Base-by-base conservation (phyloP, 2,888 invertebrate genomes). In the Hofmannophila pseudospretella region DNA sequence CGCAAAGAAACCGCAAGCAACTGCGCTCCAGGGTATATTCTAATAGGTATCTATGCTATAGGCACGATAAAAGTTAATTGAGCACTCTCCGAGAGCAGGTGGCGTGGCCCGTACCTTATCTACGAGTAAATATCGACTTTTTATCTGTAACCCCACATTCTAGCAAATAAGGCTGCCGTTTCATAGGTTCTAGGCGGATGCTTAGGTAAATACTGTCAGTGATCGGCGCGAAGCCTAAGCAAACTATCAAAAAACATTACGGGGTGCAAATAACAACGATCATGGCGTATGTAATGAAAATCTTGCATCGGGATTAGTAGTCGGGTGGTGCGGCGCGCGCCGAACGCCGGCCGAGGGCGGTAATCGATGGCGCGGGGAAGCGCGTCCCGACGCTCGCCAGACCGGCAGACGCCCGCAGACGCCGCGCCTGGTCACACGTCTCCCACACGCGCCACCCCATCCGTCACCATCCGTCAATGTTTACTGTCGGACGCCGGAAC, bases 391-490 rank as follows among this genome's bases (percentile, higher is more conserved):
- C 84, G 84, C 85, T 84, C 88, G 69, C 60, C 75, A 85, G 89
- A 88, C 88, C 85, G 79, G 78, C 88, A 88, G 88, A 89, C 89
- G 88, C 85, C 88, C 77, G 79, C 81, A 63, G 88, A 86, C 67
- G 82, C 70, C 87, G 61, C 79, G 78, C 57, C 88, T 57, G 74
- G 61, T 49, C 70, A 64, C 72, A 79, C 77, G 78, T 67, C 63
- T 63, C 60, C 54, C 60, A 58, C 66, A 54, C 70, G 71, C 68
- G 58, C 67, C 53, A 65, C 67, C 65, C 74, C 63, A 65, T 49
- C 58, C 51, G 45, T 47, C 73, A 67, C 69, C 74, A 73, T 67
- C 73, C 74, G 67, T 69, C 81, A 80, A 78, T 82, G 84, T 82
- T 85, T 85, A 85, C 84, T 72, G 72, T 67, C 75, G 75, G 74